Conservation (phyloP, 2,888 invertebrate genomes). For the Camponotus fellah region DNA sequence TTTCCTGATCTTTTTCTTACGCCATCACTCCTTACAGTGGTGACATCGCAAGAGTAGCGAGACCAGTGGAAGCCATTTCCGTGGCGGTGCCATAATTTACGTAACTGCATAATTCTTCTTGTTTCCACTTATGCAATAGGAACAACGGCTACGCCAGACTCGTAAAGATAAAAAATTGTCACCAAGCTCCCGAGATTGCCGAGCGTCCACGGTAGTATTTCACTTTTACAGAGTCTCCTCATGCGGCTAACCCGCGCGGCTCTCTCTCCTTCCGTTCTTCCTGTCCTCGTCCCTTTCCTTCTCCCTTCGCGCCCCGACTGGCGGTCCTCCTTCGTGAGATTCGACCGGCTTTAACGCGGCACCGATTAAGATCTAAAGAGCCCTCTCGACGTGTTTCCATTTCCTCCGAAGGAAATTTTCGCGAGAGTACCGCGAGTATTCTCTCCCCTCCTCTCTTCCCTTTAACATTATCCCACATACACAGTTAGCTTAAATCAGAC, state of each 20-base stretch:
- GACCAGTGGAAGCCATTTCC: slow-evolving; percentile 75
- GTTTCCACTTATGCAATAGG: slow-evolving; percentile 82
- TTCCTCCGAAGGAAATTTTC: slow-evolving; percentile 36
- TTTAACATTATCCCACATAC: slow-evolving; percentile 52
- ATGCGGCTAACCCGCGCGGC: slow-evolving; percentile 66
- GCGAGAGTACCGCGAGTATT: slow-evolving; percentile 6
- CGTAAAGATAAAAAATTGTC: slow-evolving; percentile 83
- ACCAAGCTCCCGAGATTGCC: slow-evolving; percentile 76
- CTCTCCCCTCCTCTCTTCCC: neutral
- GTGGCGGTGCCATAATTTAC: slow-evolving; percentile 79
- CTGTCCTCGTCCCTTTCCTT: neutral
- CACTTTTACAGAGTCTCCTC: slow-evolving; percentile 75
- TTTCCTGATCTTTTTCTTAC: slow-evolving; percentile 20
- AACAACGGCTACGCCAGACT: slow-evolving; percentile 71
- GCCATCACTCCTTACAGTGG: slow-evolving; percentile 37
- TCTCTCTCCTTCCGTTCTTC: slow-evolving; percentile 49
- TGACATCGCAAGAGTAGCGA: slow-evolving; percentile 48
- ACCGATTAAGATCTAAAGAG: slow-evolving; percentile 66
- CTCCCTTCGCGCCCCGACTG: neutral
- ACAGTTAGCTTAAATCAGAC: slow-evolving; percentile 41
- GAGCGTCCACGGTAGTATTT: slow-evolving; percentile 73
- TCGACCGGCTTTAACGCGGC: slow-evolving; percentile 22
- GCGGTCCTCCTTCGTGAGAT: neutral
- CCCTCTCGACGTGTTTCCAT: slow-evolving; percentile 35
- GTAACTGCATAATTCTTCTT: slow-evolving; percentile 83